Evolutionary conservation across 2,113 vertebrate genomes (phyloP), one percentile per base, ranked within the genome.

Genomic region (cat (Felis catus)): DNA sequence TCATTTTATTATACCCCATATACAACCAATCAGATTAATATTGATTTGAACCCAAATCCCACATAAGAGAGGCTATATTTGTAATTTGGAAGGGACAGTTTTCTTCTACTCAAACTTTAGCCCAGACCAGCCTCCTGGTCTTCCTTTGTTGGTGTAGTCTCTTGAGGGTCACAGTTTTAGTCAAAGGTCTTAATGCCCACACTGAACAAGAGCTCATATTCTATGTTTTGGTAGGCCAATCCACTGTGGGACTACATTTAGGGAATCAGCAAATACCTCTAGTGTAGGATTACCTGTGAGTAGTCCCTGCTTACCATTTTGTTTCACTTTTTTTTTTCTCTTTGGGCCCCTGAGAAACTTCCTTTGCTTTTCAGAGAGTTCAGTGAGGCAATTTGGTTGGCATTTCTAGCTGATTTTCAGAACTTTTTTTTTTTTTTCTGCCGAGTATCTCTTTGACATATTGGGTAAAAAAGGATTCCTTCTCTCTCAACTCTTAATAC

Each of bases 361-460:
- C 55, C 10, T 90, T 88, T 51, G 29, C 25, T 89, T 95, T 97
- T 74, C 12, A 27, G 15, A 39, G 29, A 73, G 48, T 23, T 70
- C 61, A 78, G 8, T 29, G 3, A 81, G 63, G 14, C n/a, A 86
- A 36, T 48, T 80, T 89, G 55, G n/a, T 88, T 18, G 87, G 29
- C 19, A 91, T 78, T 89, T 88, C n/a, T 41, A 74, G 27, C n/a
- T 91, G 23, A 53, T 93, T 95, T 95, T 66, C 33, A 89, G 63
- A 73, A 31, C n/a, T n/a, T 4, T 36, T 41, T 39, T 33, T 41
- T 39, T 33, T 41, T 29, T 25, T 21, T 25, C 41, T 29, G 23
- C 39, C 55, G 6, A 65, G 2, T 70, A 66, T 89, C 53, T 90
- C 70, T 89, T 66, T 93, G 65, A 80, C 14, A 14, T 88, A 76